Evolutionary conservation across 1,140 invertebrate species (phyloP).

Genomic region (Panulirus ornatus): DNA sequence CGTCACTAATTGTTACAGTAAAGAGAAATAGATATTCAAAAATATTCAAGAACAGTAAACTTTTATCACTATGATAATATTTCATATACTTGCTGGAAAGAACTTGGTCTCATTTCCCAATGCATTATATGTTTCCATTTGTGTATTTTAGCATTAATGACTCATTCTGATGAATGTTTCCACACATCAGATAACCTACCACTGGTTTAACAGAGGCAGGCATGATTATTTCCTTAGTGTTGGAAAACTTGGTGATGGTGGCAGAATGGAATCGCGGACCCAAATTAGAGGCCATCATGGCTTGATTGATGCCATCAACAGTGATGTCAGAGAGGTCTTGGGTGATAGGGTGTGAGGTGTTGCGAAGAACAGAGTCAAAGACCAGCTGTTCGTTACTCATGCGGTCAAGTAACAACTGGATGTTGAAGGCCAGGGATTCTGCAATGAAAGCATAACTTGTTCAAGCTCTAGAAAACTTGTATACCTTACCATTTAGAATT

Average conservation of each 20-base stretch:
- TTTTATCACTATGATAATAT: too few relatives aligned
- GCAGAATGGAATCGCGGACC: constrained; percentile 47
- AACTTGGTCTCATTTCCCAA: too few relatives aligned
- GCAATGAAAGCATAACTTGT: constrained; percentile 7
- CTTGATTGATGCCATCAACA: constrained; percentile 59
- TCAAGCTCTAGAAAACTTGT: too few relatives aligned
- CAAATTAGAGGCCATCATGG: constrained; percentile 59
- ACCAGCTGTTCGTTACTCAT: constrained; percentile 68
- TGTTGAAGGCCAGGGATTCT: constrained; percentile 68
- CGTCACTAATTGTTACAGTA: too few relatives aligned
- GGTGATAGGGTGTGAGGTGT: constrained; percentile 67
- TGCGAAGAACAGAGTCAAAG: constrained; percentile 65
- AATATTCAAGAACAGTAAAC: too few relatives aligned
- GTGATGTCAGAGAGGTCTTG: constrained; percentile 62
- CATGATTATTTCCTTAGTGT: constrained; percentile 57
- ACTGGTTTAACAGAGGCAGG: constrained; percentile 44
- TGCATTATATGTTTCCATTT: too few relatives aligned
- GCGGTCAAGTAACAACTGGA: constrained; percentile 71
- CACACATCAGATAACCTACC: too few relatives aligned
- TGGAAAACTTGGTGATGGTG: constrained; percentile 63
- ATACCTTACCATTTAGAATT: too few relatives aligned
- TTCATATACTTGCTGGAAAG: too few relatives aligned
- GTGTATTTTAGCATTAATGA: too few relatives aligned
- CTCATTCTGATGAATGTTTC: too few relatives aligned
- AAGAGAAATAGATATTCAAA: too few relatives aligned